Evolutionary conservation across 2,888 invertebrate species (phyloP), one percentile per base, ranked within the genome.

Genomic region (Ceramica pisi): DNA sequence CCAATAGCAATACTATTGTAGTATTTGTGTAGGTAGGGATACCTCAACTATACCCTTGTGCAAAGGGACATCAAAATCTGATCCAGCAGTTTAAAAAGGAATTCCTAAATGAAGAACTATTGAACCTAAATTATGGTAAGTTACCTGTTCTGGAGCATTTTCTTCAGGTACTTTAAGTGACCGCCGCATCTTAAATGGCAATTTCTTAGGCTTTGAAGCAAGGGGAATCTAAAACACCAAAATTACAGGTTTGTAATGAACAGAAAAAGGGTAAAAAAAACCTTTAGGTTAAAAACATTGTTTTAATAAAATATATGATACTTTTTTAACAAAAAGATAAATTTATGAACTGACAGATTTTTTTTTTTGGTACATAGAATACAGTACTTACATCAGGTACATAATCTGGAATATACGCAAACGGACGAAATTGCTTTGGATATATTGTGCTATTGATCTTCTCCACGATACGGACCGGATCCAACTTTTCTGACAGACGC

Each of bases 331-430:
- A n/a, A n/a, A n/a, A n/a, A n/a, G n/a, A n/a, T n/a, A n/a, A 31
- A 31, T 16, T 0, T 23, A n/a, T 21, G 16, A 16, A 35, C 16
- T n/a, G 26, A n/a, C 26, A 16, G 16, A 16, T 56, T 2, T 56
- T n/a, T 5, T 35, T 56, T 12, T 4, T 4, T 6, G n/a, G 21
- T 19, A 19, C 35, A 56, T 31, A 7, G 7, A 21, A 21, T 38
- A n/a, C 21, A 16, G 50, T 53, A 91, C 93, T 90, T 82, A 93
- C 94, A 75, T 92, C 79, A 26, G 93, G 92, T 4, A 92, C 78
- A 46, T 78, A n/a, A 0, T 86, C 70, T 0, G 92, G 92, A 21
- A 93, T 82, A 35, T 31, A 85, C 0, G 93, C 92, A 4, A 51
- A 67, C 0, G 90, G 70, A 38, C 71, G 79, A 9, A 73, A 35